These are phyloP conservation scores for Drosophila incognita DNA, from an alignment of 2,888 invertebrate species.

Conservation along the genomic window DNA sequence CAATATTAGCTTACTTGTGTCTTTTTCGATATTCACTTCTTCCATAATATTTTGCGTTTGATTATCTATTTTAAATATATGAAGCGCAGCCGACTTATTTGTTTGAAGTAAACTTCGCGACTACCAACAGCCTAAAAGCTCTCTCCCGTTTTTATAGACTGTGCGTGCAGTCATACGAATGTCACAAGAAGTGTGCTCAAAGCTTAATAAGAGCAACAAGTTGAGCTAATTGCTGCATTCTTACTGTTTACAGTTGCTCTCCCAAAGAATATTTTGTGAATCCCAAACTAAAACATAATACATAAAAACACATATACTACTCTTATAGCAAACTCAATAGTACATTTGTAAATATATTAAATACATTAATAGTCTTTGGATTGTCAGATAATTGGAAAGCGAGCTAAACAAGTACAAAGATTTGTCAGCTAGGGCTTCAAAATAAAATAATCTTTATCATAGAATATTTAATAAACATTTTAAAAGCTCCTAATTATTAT, in stretches of 20 bases:
- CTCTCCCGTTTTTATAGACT: not conserved
- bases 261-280: not conserved
- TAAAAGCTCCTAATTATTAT: not conserved
- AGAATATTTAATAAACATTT: not conserved
- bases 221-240: not conserved
- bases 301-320: not conserved
- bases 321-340: not conserved
- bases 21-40: not conserved
- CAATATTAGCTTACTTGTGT: not conserved
- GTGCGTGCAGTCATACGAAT: not conserved
- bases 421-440: not conserved
- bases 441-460: not conserved
- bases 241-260: not conserved
- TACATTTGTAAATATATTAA: not conserved
- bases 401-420: not conserved
- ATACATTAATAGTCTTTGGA: not conserved
- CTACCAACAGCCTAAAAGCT: conserved; percentile 15
- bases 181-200: not conserved
- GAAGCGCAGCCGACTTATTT: not conserved
- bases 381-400: not conserved
- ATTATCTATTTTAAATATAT: not conserved
- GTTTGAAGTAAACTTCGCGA: not conserved
- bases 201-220: not conserved
- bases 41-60: not conserved
- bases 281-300: not conserved